Base-by-base conservation (phyloP, 2,797 vertebrate genomes). In the Sebastes oblongus region DNA sequence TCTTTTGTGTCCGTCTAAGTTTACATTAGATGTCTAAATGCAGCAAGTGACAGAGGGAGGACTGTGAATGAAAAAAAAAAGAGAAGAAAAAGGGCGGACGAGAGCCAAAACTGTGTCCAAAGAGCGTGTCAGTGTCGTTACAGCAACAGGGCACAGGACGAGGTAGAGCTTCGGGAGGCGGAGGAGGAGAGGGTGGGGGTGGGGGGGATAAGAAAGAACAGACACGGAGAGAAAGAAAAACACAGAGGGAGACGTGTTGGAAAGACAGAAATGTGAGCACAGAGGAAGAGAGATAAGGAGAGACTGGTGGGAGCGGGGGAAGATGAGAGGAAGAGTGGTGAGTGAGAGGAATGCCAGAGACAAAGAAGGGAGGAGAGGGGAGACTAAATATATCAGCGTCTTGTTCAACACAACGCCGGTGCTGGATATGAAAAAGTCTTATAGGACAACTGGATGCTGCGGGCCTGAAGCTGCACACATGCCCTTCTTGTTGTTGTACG, bases 281-380 rank as follows among this genome's bases (percentile, higher is more conserved):
- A 73, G 84, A 86, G 82, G 90, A 91, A 87, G 60, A 85, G 81
- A 79, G 93, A 95, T 95, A 94, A 94, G 90, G 79, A 77, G 78
- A 84, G 88, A 71, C 71, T 75, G 84, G 83, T 87, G 84, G 86
- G 84, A 91, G 83, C 67, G 76, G 73, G 81, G 87, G 80, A 80
- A 81, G 85, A 89, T 84, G 83, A 91, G 89, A 85, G 85, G 82
- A 86, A 85, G 85, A 85, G 87, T 84, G 86, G 77, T 82, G 88
- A 93, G 87, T 81, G 91, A 92, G 81, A 89, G 89, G 92, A 93
- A 94, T 93, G 86, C 86, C 77, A 50, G 79, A 90, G 81, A 89
- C 87, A 91, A 91, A 87, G 80, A 86, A 62, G 68, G 58, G 81
- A 68, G 77, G 65, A 80, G 67, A 78, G 80, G 65, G 68, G 59